Evolutionary conservation across 2,888 invertebrate genomes (phyloP), one percentile per base, ranked within the genome.

Genomic region (Phengaris arion): DNA sequence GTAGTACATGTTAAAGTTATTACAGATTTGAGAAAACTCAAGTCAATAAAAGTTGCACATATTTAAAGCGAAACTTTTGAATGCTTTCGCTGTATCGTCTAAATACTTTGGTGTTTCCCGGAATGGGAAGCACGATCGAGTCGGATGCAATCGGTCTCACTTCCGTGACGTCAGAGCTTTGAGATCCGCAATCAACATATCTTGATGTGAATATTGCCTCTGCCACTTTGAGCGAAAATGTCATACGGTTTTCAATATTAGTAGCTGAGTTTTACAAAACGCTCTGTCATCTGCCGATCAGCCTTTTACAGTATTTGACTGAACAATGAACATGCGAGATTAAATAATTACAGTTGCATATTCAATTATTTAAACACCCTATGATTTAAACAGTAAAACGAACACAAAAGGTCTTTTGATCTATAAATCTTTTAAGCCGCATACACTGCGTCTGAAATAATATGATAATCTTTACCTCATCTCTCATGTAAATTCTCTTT

Each of bases 101-200:
- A 54, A 72, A 72, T 72, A 72, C 72, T 72, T 72, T 9, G 82
- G 81, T 78, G 79, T 85, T 84, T 84, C 85, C 84, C 83, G 83
- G 79, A 84, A 82, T 84, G 85, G 90, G 89, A 89, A 87, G 85
- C 81, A 78, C 81, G 82, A 84, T 84, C 82, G 84, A 83, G 82
- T 80, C 83, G 83, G 85, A 52, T 52, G 72, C 89, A 91, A 90
- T 90, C 90, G 86, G 84, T 84, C 85, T 87, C 82, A 88, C 89
- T 85, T 90, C 91, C 90, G 81, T 59, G 79, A 78, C 79, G 78
- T 80, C 79, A 79, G 78, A 77, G 78, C 81, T 81, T 82, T 79
- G 80, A 77, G 80, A 77, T 81, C 81, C 77, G 68, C 78, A 77
- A 76, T 78, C 77, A 77, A 76, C 76, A 76, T 79, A 77, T 76